Evolutionary conservation across 2,797 vertebrate genomes (phyloP), one percentile per base, ranked within the genome.

Genomic region (Tarsius wallacei): DNA sequence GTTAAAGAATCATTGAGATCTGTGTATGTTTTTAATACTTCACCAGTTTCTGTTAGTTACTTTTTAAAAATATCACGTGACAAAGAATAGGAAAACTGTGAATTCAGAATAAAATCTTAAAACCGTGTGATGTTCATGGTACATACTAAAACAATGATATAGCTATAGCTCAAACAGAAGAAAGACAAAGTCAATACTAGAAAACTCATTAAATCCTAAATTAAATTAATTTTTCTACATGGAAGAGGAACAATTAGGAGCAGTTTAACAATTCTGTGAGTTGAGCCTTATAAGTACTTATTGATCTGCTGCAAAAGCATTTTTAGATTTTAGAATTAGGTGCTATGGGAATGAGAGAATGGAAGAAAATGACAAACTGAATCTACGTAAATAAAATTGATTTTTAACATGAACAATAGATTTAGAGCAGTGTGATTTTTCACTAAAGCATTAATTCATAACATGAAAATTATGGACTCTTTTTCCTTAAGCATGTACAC

Each of bases 331-430:
- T 86, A 61, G 7, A 93, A 77, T 78, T 0, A 71, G 70, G 21
- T 96, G 14, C 3, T 73, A 21, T 68, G 7, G 19, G 17, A 26
- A 82, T 91, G 7, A 91, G 63, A 90, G 36, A 53, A 51, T 33
- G 10, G 24, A 73, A 84, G 19, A 13, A 68, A 94, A 42, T 63
- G 49, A 81, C 31, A 11, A 94, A n/a, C 73, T 42, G 14, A 94
- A 36, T 13, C 19, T 82, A 31, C 61, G 49, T 49, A 97, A 94
- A 95, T 91, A 78, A 51, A n/a, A 16, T 63, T 66, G 53, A 82
- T 36, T 96, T 94, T 82, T 96, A 97, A 82, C 33, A 86, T 36
- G 26, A 87, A 3, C 55, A 81, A 57, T 68, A 90, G 26, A 87
- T 92, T 90, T 71, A 76, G 49, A 95, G 9, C 47, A 13, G 7